Evolutionary conservation across 2,113 vertebrate genomes (phyloP).

Genomic region (Osmerus mordax): DNA sequence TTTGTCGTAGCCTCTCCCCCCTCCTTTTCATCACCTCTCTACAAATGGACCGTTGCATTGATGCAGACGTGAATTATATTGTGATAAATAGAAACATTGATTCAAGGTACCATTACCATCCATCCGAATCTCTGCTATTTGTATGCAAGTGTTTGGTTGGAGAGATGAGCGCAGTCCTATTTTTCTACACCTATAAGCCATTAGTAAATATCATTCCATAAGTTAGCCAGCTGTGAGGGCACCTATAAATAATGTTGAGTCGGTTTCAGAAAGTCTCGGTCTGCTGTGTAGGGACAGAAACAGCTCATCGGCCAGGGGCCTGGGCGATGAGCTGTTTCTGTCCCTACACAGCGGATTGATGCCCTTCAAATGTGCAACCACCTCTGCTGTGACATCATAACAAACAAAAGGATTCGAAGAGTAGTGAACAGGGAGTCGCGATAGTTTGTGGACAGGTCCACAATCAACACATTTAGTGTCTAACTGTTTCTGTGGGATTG

Average conservation of each 20-base stretch:
- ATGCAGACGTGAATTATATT: constrained; percentile 4
- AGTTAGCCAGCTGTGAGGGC: background rate
- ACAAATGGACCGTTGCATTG: background rate
- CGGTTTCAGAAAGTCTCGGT: background rate
- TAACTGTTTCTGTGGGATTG: too few relatives aligned
- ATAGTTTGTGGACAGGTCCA: too few relatives aligned
- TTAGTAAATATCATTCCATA: background rate
- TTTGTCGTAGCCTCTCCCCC: background rate
- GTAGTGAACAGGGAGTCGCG: too few relatives aligned
- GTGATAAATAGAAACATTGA: constrained; percentile 29
- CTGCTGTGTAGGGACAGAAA: background rate
- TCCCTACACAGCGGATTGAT: too few relatives aligned
- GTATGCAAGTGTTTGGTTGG: constrained; percentile 1
- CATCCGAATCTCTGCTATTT: constrained; percentile 9
- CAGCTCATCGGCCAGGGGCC: background rate
- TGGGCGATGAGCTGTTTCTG: too few relatives aligned
- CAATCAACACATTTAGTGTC: too few relatives aligned
- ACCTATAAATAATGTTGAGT: background rate
- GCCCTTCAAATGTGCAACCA: too few relatives aligned
- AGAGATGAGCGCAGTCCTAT: background rate
- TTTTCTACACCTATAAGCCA: background rate
- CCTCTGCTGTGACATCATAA: too few relatives aligned
- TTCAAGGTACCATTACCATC: constrained; percentile 10
- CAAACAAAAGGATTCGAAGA: too few relatives aligned
- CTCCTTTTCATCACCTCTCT: background rate